Evolutionary conservation across 35 echinoderm and acorn worm species (phyloP).

Genomic region (Eucidaris tribuloides): DNA sequence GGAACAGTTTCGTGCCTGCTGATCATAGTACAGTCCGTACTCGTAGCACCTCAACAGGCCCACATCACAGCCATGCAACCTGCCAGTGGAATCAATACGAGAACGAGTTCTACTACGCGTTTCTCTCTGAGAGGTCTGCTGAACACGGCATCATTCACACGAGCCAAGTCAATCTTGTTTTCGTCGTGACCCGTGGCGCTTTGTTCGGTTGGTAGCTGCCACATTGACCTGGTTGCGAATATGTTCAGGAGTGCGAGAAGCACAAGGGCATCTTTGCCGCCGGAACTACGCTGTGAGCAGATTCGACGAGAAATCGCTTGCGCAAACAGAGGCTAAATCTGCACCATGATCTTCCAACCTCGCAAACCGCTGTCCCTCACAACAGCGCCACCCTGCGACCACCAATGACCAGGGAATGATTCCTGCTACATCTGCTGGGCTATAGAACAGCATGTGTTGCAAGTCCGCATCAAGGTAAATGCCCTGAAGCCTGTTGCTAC

Average conservation of each 20-base stretch:
- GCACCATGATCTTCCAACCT: conserved; percentile 41
- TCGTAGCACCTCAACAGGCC: conserved; percentile 56
- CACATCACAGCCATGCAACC: conserved; percentile 58
- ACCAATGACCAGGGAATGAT: too few relatives aligned
- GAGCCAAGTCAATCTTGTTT: conserved; percentile 67
- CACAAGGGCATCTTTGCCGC: conserved; percentile 33
- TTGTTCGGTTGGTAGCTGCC: conserved; percentile 57
- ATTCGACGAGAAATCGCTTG: conserved; percentile 46
- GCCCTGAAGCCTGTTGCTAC: too few relatives aligned
- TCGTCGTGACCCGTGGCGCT: conserved; percentile 76
- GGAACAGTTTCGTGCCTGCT: conserved; percentile 64
- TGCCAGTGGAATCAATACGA: not conserved
- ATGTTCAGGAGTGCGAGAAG: conserved; percentile 56
- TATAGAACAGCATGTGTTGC: too few relatives aligned
- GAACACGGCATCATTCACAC: conserved; percentile 82
- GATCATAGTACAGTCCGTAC: conserved; percentile 85
- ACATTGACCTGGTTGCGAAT: conserved; percentile 66
- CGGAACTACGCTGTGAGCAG: not conserved
- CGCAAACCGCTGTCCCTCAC: not conserved
- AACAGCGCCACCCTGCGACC: too few relatives aligned
- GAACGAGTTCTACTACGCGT: conserved; percentile 49
- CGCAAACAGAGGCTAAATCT: conserved; percentile 49
- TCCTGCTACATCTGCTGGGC: too few relatives aligned
- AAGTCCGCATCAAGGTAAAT: too few relatives aligned
- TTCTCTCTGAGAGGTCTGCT: conserved; percentile 81